A percentile compares a stretch with the other conserved stretches of the same genome.
Conservation (phyloP, 2,113 vertebrate species). For the Proterorhinus semilunaris region DNA sequence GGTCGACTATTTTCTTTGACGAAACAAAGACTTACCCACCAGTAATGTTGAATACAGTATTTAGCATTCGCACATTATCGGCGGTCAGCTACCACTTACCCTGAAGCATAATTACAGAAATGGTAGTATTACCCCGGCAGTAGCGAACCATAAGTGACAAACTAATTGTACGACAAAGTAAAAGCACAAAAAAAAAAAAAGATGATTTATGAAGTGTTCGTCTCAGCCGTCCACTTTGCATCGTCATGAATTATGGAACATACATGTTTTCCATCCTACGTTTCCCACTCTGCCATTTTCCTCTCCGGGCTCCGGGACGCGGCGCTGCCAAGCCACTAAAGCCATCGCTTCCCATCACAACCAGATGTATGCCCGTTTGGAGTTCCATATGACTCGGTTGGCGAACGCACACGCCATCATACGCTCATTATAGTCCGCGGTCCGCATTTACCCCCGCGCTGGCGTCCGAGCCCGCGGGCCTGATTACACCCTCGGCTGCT, state of each 20-base stretch:
- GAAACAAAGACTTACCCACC: no score
- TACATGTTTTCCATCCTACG: slow-evolving; percentile 45
- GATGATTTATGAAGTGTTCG: slow-evolving; percentile 15
- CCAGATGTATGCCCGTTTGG: slow-evolving; percentile 50
- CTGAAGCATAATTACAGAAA: no score
- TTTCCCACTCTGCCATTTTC: slow-evolving; percentile 64
- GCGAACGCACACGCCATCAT: slow-evolving; percentile 10
- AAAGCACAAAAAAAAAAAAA: background rate
- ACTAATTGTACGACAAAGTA: background rate
- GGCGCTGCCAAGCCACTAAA: slow-evolving; percentile 53
- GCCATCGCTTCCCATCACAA: slow-evolving; percentile 61
- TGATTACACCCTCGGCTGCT: slow-evolving; percentile 59
- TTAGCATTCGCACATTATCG: no score
- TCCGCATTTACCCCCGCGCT: slow-evolving; percentile 12
- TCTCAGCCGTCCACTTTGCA: slow-evolving; percentile 21
- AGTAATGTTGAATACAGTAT: no score
- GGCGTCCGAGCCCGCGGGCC: slow-evolving; percentile 14
- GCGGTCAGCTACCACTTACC: no score
- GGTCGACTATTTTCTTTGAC: no score
- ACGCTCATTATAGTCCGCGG: slow-evolving; percentile 19
- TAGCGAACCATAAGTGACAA: background rate
- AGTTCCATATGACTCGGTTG: slow-evolving; percentile 48
- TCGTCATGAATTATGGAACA: slow-evolving; percentile 31
- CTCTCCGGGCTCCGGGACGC: slow-evolving; percentile 33
- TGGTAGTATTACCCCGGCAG: no score